These are phyloP conservation scores for Hydrophis major DNA, from an alignment of 2,797 vertebrate genomes.

Conservation along the genomic window DNA sequence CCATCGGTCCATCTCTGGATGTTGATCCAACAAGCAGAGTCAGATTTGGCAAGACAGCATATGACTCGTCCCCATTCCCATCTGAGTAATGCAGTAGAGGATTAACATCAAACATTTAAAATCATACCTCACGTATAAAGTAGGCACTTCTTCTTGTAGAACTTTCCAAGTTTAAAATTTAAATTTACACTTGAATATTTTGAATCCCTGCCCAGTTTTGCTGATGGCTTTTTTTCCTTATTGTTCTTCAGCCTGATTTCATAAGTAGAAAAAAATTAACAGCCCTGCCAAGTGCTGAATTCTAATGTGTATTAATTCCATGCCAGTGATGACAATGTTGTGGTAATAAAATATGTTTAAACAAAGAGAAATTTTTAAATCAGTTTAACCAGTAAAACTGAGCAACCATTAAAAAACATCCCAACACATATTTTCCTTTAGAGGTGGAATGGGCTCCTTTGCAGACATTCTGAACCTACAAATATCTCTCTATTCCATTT, in stretches of 20 bases:
- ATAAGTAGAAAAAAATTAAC: not conserved
- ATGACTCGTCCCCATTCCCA: not conserved
- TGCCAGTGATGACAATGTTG: not conserved
- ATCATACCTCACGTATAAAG: not conserved
- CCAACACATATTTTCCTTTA: not conserved
- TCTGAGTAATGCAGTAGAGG: not conserved
- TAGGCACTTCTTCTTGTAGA: not conserved
- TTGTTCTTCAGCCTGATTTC: not conserved
- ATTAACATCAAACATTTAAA: not conserved
- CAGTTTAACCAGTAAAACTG: not conserved
- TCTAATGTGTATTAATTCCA: not conserved
- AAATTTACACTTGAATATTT: not conserved
- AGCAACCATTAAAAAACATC: not conserved
- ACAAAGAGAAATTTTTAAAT: not conserved
- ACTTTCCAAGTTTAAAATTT: not conserved
- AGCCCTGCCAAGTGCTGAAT: not conserved
- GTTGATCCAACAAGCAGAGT: not conserved
- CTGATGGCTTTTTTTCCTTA: not conserved
- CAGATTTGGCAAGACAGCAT: not conserved
- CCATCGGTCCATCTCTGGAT: not conserved
- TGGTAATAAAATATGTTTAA: not conserved
- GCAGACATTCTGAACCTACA: not conserved
- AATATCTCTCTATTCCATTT: not conserved
- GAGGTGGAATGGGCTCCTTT: not conserved
- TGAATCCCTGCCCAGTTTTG: not conserved